Percentiles rank a stretch among this genome's conserved stretches.
Evolutionary conservation across 2,888 invertebrate species (phyloP).

Genomic region (Pheosia tremula): DNA sequence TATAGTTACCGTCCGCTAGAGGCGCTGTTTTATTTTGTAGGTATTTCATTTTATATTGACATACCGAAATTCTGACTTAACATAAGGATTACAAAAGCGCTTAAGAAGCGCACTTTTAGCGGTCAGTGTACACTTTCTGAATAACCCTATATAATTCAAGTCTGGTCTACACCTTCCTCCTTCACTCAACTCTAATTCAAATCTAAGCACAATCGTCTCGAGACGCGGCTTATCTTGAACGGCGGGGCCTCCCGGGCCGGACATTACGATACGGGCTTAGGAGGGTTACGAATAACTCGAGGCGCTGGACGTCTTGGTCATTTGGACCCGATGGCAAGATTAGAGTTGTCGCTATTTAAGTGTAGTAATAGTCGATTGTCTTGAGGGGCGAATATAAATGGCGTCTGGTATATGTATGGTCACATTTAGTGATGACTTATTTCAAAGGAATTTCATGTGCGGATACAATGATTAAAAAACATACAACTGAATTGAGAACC

Average conservation of each 20-base stretch:
- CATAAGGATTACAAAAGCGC: too few relatives aligned
- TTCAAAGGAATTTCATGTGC: too few relatives aligned
- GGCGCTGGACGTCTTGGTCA: conserved; percentile 4
- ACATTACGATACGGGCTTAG: conserved; percentile 13
- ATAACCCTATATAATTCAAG: neutral
- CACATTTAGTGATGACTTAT: too few relatives aligned
- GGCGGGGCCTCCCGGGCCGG: conserved; percentile 12
- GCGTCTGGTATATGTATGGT: neutral
- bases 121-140: too few relatives aligned
- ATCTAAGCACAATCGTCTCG: conserved; percentile 31
- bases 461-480: neutral
- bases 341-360: conserved; percentile 15
- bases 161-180: neutral
- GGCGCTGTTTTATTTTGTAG: too few relatives aligned
- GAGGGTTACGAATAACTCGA: conserved; percentile 2
- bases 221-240: conserved; percentile 40
- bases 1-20: too few relatives aligned
- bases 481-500: neutral
- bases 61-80: too few relatives aligned
- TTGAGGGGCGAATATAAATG: neutral
- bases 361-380: conserved; percentile 14
- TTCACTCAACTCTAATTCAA: neutral
- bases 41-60: too few relatives aligned
- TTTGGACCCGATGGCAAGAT: conserved; percentile 20
- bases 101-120: too few relatives aligned